Conservation (phyloP, 2,113 vertebrate species). For the Heterotis niloticus region DNA sequence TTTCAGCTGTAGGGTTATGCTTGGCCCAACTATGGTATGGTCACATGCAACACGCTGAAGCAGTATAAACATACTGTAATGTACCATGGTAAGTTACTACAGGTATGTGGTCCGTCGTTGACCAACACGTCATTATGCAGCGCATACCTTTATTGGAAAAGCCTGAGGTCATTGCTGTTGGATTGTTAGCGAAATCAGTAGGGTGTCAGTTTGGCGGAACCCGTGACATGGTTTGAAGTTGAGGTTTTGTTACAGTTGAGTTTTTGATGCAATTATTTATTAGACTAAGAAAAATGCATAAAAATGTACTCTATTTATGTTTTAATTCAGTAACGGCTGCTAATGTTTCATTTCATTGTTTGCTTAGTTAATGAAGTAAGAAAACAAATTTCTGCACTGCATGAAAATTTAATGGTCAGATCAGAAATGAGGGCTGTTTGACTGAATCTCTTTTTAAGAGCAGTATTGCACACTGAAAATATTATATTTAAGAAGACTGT, state of each 20-base stretch:
- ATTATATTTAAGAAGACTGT: no score
- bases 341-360: neutral
- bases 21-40: constrained; percentile 30
- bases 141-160: no score
- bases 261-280: neutral
- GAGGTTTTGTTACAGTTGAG: neutral
- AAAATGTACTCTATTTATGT: neutral
- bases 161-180: constrained; percentile 30
- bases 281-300: neutral
- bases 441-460: neutral
- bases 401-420: neutral
- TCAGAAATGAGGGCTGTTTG: neutral
- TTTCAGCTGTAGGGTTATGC: constrained; percentile 22
- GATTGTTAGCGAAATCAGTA: constrained; percentile 23
- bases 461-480: neutral
- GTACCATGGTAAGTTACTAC: constrained; percentile 25
- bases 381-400: neutral
- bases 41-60: constrained; percentile 23
- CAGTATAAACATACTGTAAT: constrained; percentile 7
- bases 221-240: neutral
- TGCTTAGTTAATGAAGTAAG: neutral
- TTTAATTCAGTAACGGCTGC: neutral
- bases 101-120: no score
- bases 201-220: neutral
- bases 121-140: no score